Conservation (phyloP, 1,140 invertebrate species). For the Solenopsis invicta region DNA sequence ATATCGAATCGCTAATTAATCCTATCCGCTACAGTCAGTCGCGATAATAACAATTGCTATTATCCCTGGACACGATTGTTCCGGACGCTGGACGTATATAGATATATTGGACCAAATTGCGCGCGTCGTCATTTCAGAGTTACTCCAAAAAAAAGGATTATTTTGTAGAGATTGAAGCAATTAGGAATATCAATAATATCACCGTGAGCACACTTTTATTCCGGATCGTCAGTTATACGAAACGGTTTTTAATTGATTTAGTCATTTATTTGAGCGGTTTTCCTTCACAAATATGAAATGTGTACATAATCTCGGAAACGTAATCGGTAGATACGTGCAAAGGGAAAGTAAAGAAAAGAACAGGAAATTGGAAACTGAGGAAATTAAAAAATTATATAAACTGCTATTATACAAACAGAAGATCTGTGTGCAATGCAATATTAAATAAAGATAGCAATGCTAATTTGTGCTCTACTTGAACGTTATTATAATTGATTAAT, state of each 20-base stretch:
- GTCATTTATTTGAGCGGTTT: neutral
- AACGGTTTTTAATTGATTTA: neutral
- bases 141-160: neutral
- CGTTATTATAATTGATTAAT: neutral
- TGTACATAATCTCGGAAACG: neutral
- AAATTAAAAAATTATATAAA: neutral
- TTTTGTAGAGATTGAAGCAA: conserved; percentile 48
- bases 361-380: neutral
- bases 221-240: neutral
- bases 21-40: conserved; percentile 20
- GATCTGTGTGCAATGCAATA: neutral
- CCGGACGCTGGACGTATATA: neutral
- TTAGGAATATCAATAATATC: conserved; percentile 24
- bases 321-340: neutral
- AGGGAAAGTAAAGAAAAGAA: neutral
- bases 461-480: neutral
- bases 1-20: conserved; percentile 59
- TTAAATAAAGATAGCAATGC: conserved; percentile 4
- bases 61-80: neutral
- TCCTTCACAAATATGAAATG: neutral
- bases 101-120: conserved; percentile 7
- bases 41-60: conserved; percentile 44
- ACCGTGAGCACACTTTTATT: neutral
- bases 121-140: neutral
- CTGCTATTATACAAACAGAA: neutral